These are phyloP conservation scores for Cardinalis cardinalis DNA, from an alignment of 2,113 vertebrate species.

Conservation along the genomic window DNA sequence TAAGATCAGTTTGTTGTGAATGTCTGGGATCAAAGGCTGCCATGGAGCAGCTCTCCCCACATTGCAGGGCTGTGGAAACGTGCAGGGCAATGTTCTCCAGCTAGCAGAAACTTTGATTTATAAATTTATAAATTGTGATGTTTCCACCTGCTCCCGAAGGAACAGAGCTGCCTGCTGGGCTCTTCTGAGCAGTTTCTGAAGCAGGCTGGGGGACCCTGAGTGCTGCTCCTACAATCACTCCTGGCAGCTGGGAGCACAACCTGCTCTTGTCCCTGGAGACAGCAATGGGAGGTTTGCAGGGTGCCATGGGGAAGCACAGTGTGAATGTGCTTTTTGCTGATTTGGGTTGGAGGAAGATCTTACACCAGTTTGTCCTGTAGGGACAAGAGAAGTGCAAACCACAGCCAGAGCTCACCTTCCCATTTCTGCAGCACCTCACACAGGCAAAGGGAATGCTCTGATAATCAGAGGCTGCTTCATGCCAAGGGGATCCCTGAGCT, in stretches of 20 bases:
- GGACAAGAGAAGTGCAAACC: background rate
- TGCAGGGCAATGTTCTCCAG: background rate
- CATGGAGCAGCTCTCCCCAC: background rate
- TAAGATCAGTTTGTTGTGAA: background rate
- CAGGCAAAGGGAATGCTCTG: accelerated
- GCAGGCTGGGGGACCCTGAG: background rate
- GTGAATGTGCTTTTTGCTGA: background rate
- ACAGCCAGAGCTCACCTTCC: background rate
- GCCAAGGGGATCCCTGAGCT: background rate
- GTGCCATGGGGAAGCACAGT: accelerated
- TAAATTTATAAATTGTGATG: constrained; percentile 11
- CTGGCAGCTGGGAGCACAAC: background rate
- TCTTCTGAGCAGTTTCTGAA: background rate
- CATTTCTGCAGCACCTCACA: background rate
- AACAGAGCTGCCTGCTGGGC: constrained; percentile 11
- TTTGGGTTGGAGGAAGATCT: background rate
- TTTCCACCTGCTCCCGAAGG: constrained; percentile 22
- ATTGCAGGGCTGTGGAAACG: background rate
- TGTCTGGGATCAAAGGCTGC: constrained; percentile 27
- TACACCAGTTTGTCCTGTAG: background rate
- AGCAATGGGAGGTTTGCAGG: background rate
- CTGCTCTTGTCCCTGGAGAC: background rate
- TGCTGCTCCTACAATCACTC: accelerated
- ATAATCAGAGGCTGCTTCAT: background rate
- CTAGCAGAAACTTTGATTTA: constrained; percentile 26